Evolutionary conservation across 2,113 vertebrate species (phyloP).

Genomic region (Spea bombifrons): DNA sequence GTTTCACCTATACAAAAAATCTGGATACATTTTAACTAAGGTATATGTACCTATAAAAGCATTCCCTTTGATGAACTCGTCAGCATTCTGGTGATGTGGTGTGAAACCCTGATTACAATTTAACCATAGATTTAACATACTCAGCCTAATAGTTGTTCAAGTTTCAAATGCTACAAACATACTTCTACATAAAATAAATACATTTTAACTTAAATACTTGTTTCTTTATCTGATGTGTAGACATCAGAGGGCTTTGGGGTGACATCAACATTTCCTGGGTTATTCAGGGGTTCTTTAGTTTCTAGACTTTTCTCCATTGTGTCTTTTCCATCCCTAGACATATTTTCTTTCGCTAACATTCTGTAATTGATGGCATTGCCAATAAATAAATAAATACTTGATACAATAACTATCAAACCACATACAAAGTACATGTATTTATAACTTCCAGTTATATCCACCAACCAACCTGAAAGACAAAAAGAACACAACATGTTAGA

Average conservation of each 20-base stretch:
- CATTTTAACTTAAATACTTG: conserved; percentile 73
- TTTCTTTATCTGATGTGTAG: conserved; percentile 81
- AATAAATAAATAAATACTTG: conserved; percentile 90
- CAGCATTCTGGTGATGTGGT: not conserved
- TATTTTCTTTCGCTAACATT: conserved; percentile 82
- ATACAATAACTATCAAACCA: conserved; percentile 77
- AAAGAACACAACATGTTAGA: conserved; percentile 10
- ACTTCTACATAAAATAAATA: not conserved
- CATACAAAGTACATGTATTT: conserved; percentile 92
- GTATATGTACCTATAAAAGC: not conserved
- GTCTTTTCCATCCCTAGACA: conserved; percentile 64
- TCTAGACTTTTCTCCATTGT: conserved; percentile 53
- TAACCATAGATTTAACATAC: not conserved
- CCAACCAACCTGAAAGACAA: conserved; percentile 82
- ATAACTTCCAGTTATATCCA: conserved; percentile 87
- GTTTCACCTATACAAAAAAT: too few species aligned
- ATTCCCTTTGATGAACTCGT: not conserved
- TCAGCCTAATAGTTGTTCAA: conserved; percentile 7
- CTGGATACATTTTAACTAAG: too few species aligned
- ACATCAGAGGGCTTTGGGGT: conserved; percentile 54
- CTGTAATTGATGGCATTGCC: conserved; percentile 93
- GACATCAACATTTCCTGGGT: conserved; percentile 58
- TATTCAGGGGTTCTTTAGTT: conserved; percentile 64
- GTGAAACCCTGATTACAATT: too few species aligned
- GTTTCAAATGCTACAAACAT: not conserved